Base-by-base conservation (phyloP, 92 coral and sea anemone genomes). In the Epizoanthus ramosus region DNA sequence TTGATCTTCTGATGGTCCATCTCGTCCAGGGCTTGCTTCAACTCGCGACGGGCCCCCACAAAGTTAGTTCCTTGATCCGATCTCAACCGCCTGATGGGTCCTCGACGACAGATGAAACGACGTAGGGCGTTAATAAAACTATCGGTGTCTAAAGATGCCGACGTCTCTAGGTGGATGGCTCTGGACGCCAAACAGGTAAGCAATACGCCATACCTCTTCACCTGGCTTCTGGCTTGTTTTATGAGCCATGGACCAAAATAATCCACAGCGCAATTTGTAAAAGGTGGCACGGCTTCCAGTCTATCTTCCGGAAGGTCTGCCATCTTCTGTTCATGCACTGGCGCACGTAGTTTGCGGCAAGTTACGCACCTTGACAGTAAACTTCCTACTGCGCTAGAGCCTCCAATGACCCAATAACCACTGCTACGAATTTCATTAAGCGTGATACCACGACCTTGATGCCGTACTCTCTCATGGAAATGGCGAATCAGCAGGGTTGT, bases 371-470 rank as follows among this genome's bases (percentile, higher is more conserved):
- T 23, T 15, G 77, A 35, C 3, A 89, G 69, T 6, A 52, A 1
- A 24, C 50, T 58, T 3, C 85, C 73, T 1, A 89, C 93, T 0
- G 88, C 85, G 0, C 90, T 75, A 17, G 82, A 3, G 21, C 88
- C 91, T 23, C 93, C 93, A 52, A 89, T 63, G 45, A 92, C 82
- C 93, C 92, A 89, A 73, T 39, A 92, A 3, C 92, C 89, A 17
- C 47, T 71, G 19, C 86, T 67, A 12, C 88, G 83, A 10, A 79
- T 74, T 63, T 92, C 92, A 52, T 83, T 88, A 9, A 61, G 45
- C 23, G 95, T 89, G 13, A 92, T 74, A 15, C 92, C 95, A 17
- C 74, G 69, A 5, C 91, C 91, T 71, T 89, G 92, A 18, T 89
- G 92, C 5, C 39, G 47, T 1, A 47, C 71, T 8, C 53, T 57